Evolutionary conservation across 1,140 invertebrate species (phyloP), one percentile per base, ranked within the genome.

Genomic region (Lordiphosa collinella): DNA sequence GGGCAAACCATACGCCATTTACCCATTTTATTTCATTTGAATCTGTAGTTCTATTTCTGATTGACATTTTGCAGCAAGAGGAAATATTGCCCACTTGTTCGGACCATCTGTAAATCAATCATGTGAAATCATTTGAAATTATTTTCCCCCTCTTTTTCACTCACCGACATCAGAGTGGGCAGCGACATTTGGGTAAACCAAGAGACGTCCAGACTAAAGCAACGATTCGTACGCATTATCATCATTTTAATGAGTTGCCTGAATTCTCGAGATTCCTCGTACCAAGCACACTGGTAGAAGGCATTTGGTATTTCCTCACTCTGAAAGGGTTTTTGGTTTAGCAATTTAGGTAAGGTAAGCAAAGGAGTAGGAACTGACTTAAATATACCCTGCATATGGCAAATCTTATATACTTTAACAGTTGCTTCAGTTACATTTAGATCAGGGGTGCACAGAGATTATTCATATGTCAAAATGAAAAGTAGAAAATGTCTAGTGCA

Each of bases 151-250:
- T 2, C 47, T 29, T 10, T 3, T n/a, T 22, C 10, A 76, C 78
- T 54, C 55, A 87, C 85, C 47, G 75, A 52, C 86, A 87, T 78
- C 5, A 87, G 55, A 0, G 85, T 87, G 35, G 85, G 85, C 57
- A 87, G 43, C 6, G 80, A 74, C 85, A 87, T 87, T 36, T 67
- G 66, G 37, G 71, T 65, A 36, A 87, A 87, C 79, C 75, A 87
- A 29, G 85, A 87, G 29, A 87, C 76, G 31, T 87, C 86, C 40
- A 87, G 46, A 10, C 62, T 57, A 16, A 78, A 87, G 32, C 38
- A 25, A 4, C 41, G 65, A 59, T 82, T 78, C 37, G 72, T 69
- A 38, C 85, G 85, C 61, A 85, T 74, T 50, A 86, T 63, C 79
- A 87, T 82, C 85, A 87, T 87, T 36, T 53, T 57, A 35, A 71